phyloP scores from a whole-genome alignment of 2,888 invertebrate genomes.

The Colostygia pectinataria region DNA sequence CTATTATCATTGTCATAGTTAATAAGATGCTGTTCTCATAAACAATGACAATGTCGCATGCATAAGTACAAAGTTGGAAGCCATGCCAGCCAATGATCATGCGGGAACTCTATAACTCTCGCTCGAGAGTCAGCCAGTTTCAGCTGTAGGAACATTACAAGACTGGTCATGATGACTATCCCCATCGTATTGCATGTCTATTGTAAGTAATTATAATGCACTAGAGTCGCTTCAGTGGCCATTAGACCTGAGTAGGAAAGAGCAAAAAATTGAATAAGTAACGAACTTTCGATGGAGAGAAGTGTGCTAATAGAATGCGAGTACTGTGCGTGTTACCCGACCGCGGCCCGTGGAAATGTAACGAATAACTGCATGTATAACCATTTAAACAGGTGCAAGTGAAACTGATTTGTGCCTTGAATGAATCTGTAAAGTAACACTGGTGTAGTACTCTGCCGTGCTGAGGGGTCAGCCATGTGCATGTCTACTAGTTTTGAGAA shows the following conservation, averaged over 20 bases:
- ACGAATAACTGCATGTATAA: slow-evolving; percentile 62
- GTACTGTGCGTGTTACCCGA: slow-evolving; percentile 50
- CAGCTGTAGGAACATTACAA: no score
- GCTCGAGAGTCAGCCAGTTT: no score
- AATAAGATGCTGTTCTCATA: no score
- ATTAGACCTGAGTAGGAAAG: slow-evolving; percentile 47
- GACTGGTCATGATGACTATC: no score
- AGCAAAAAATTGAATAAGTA: slow-evolving; percentile 68
- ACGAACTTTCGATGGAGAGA: slow-evolving; percentile 71
- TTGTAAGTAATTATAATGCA: no score
- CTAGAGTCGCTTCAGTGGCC: slow-evolving; percentile 9
- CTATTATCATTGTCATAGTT: no score
- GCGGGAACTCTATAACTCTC: no score
- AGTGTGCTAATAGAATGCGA: slow-evolving; percentile 70
- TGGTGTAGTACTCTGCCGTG: no score
- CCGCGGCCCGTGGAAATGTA: slow-evolving; percentile 41
- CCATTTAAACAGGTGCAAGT: slow-evolving; percentile 52
- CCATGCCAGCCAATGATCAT: not conserved
- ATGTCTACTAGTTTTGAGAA: no score
- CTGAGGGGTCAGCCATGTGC: no score
- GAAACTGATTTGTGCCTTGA: slow-evolving; percentile 54
- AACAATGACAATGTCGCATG: not conserved
- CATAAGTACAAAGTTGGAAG: no score
- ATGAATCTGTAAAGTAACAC: slow-evolving; percentile 6
- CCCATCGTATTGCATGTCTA: no score